These are phyloP conservation scores for Drosophila pegasa DNA, from an alignment of 2,888 invertebrate genomes.

Conservation along the genomic window DNA sequence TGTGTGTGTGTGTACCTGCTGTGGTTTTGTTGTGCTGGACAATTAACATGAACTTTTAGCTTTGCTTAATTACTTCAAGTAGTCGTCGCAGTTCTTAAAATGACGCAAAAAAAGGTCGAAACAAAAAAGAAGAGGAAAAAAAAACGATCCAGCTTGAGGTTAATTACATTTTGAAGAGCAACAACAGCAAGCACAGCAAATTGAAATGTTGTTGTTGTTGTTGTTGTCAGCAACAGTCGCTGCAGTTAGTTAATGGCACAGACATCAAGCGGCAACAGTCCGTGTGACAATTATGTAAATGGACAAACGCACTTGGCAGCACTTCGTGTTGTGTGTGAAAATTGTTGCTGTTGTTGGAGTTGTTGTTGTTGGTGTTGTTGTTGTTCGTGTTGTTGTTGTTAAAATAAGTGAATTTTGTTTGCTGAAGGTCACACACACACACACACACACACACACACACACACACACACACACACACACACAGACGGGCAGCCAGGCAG, in stretches of 20 bases:
- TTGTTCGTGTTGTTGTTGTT: slow-evolving; percentile 3
- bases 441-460: neutral
- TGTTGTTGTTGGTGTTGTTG: slow-evolving; percentile 4
- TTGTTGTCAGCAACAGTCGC: slow-evolving; percentile 33
- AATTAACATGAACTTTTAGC: slow-evolving; percentile 81
- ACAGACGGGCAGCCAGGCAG: too few relatives aligned
- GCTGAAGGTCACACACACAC: slow-evolving; percentile 60
- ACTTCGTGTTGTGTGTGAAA: slow-evolving; percentile 28
- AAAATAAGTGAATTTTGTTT: slow-evolving; percentile 68
- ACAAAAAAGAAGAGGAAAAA: slow-evolving; percentile 25
- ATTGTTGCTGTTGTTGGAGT: slow-evolving; percentile 25
- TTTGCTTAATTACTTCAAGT: slow-evolving; percentile 74
- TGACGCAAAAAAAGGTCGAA: slow-evolving; percentile 70
- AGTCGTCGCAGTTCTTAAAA: slow-evolving; percentile 67
- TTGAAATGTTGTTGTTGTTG: slow-evolving; percentile 67
- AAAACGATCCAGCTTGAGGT: slow-evolving; percentile 56
- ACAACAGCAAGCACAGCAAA: slow-evolving; percentile 56
- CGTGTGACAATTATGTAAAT: slow-evolving; percentile 80
- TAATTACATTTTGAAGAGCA: slow-evolving; percentile 77
- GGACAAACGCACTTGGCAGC: slow-evolving; percentile 63
- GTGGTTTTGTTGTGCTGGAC: slow-evolving; percentile 61
- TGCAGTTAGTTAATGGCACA: slow-evolving; percentile 62
- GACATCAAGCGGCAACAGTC: slow-evolving; percentile 62
- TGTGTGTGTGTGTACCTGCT: slow-evolving; percentile 50
- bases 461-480: neutral